phyloP scores from a whole-genome alignment of 2,797 vertebrate genomes.

The Pachyuromys duprasi region DNA sequence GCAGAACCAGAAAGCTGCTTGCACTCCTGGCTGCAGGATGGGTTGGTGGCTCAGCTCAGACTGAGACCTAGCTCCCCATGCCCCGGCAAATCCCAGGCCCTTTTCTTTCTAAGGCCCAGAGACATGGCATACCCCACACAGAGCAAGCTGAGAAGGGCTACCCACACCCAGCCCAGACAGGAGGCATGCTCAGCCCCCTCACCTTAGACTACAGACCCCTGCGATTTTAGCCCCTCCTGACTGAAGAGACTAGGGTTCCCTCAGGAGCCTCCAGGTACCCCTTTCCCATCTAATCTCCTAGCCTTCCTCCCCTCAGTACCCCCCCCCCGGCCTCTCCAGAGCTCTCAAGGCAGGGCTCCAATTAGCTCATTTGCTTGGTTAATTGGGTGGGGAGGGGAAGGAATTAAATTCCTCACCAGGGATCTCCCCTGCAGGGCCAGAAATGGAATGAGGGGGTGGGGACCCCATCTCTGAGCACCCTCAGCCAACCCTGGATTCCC shows the following conservation, averaged over 20 bases:
- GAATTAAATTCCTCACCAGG: constrained; percentile 87
- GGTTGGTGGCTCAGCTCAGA: not conserved
- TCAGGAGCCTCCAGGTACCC: not conserved
- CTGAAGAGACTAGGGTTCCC: not conserved
- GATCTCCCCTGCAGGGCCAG: constrained; percentile 62
- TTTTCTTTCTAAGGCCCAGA: not conserved
- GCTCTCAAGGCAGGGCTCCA: constrained; percentile 86
- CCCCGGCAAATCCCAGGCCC: not conserved
- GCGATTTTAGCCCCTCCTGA: not conserved
- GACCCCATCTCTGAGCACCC: constrained; percentile 9
- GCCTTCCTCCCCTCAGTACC: constrained; percentile 45
- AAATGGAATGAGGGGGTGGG: not conserved
- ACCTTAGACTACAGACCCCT: not conserved
- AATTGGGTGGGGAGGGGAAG: constrained; percentile 88
- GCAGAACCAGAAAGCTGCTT: not conserved
- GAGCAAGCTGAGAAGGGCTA: not conserved
- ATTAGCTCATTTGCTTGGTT: constrained; percentile 88
- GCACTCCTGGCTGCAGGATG: not conserved
- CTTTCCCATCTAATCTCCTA: constrained; percentile 52
- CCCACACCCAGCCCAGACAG: rapidly evolving
- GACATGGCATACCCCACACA: too few relatives aligned
- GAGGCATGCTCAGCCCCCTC: not conserved
- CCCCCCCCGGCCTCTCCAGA: constrained; percentile 71
- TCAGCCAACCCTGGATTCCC: not conserved
- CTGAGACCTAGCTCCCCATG: not conserved